Evolutionary conservation across 2,888 invertebrate species (phyloP).

Genomic region (Ornithoptera alexandrae): DNA sequence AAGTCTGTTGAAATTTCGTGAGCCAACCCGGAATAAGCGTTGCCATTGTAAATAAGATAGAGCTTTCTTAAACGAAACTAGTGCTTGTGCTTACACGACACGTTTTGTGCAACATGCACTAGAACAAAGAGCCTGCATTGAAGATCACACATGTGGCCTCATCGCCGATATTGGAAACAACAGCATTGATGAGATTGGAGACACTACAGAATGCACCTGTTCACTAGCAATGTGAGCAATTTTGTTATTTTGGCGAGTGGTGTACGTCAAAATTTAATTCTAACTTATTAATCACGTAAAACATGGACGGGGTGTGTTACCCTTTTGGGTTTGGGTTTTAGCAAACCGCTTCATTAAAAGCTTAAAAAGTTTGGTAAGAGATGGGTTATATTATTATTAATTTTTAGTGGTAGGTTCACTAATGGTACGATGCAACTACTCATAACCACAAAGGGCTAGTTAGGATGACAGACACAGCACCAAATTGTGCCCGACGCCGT

Average conservation of each 20-base stretch:
- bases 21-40: conserved; percentile 29
- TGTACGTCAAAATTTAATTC: conserved; percentile 25
- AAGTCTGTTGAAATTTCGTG: conserved; percentile 6
- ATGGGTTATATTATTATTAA: no score
- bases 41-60: conserved; percentile 38
- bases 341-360: no score
- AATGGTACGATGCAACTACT: no score
- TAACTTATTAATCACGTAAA: conserved; percentile 4
- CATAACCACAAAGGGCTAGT: no score
- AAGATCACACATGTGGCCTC: conserved; percentile 67
- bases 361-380: no score
- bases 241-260: conserved; percentile 30
- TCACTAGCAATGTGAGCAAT: conserved; percentile 43
- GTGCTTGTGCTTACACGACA: conserved; percentile 64
- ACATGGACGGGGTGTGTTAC: no score
- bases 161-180: conserved; percentile 56
- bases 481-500: no score
- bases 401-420: no score
- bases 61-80: conserved; percentile 44
- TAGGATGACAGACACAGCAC: no score
- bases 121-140: conserved; percentile 58
- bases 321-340: no score
- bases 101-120: conserved; percentile 53
- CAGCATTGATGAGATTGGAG: conserved; percentile 61
- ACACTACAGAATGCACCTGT: conserved; percentile 43